Evolutionary conservation across 1,140 invertebrate species (phyloP), one percentile per base, ranked within the genome.

Genomic region (Bicyclus anynana): DNA sequence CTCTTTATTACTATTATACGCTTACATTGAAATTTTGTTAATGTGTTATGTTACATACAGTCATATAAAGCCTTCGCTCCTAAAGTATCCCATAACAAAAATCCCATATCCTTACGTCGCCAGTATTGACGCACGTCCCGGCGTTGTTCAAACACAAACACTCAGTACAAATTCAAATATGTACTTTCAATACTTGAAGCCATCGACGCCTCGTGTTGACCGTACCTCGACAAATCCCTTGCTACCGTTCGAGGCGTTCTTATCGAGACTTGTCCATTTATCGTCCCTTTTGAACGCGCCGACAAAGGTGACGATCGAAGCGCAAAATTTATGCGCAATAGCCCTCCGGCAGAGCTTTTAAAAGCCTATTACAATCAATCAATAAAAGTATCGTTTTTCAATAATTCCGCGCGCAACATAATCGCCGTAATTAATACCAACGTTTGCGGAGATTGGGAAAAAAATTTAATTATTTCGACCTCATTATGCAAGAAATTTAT

Each of bases 241-340:
- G 78, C 84, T 87, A 87, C 84, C 77, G 84, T 86, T 72, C 69
- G 59, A 52, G 53, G 69, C 38, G 29, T 51, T 66, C 58, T 82
- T 86, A 82, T 84, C 80, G 73, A 65, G 51, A 68, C 68, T 60
- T 58, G 67, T 67, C 78, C 77, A 71, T 69, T 83, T 86, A 84
- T 83, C 78, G 74, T 59, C 38, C 38, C 72, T 62, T 84, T 84
- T 81, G 74, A 80, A 67, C 44, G 44, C 68, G 77, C 80, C 83
- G 83, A 79, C 79, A 81, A 80, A 80, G 79, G 75, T 83, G 80
- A 83, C 76, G 76, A 78, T 72, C 67, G 63, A 71, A 70, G 66
- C 65, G 72, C 73, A 72, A 72, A 76, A 75, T 67, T 69, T 71
- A 77, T 72, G 64, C 72, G 70, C 71, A 77, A 74, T 72, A 69